These are phyloP conservation scores for Urocitellus parryii DNA, from an alignment of 2,113 vertebrate genomes.

Conservation along the genomic window DNA sequence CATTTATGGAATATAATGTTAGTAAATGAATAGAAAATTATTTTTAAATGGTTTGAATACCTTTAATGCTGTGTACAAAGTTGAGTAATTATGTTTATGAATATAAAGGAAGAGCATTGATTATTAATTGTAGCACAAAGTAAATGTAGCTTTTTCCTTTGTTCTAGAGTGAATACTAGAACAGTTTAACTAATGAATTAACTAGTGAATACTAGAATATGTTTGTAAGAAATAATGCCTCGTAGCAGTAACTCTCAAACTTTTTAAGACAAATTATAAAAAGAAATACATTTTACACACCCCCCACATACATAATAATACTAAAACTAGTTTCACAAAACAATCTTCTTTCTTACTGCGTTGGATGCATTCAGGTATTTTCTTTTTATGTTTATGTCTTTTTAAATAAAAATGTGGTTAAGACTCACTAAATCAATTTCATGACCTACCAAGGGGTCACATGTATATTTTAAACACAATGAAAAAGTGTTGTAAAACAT, in stretches of 20 bases:
- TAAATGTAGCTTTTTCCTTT: constrained; percentile 45
- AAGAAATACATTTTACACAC: background rate
- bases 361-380: background rate
- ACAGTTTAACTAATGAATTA: too few species aligned
- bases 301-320: background rate
- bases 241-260: constrained; percentile 8
- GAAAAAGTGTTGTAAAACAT: background rate
- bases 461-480: too few species aligned
- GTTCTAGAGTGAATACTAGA: constrained; percentile 5
- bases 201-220: background rate
- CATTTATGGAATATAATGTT: constrained; percentile 51
- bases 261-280: constrained; percentile 27
- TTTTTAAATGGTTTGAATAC: constrained; percentile 61
- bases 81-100: constrained; percentile 45
- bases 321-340: constrained; percentile 21
- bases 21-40: constrained; percentile 63
- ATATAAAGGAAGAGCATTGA: constrained; percentile 51
- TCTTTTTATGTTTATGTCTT: background rate
- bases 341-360: background rate
- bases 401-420: constrained; percentile 9
- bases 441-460: background rate
- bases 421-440: constrained; percentile 34
- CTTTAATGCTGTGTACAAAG: constrained; percentile 49
- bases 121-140: constrained; percentile 53
- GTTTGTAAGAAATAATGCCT: constrained; percentile 47